Evolutionary conservation across 2,888 invertebrate genomes (phyloP), one percentile per base, ranked within the genome.

Genomic region (Limnephilus lunatus): DNA sequence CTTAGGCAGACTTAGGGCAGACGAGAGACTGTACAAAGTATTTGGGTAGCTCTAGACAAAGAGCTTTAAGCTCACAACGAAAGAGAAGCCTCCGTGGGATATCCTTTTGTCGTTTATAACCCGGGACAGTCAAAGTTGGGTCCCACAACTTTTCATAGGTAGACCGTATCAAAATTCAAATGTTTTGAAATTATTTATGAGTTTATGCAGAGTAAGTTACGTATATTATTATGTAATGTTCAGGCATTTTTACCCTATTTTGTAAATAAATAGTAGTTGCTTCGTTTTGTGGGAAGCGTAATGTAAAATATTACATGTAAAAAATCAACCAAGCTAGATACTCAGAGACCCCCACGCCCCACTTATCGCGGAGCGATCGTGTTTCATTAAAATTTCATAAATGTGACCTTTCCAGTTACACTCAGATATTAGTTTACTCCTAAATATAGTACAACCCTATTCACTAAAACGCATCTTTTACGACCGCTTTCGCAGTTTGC

Each of bases 71-170:
- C 90, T 85, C 25, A 11, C 25, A 32, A 14, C 31, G 19, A 19
- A 30, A 83, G 85, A 30, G 31, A 11, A 53, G 68, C 53, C 85
- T 83, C 35, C 85, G 81, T n/a, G 68, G 85, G 90, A 90, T 82
- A 85, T 90, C 90, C 85, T 90, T n/a, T 39, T 39, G 90, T 85
- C 85, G n/a, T 53, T 85, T 25, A 53, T 85, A 53, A n/a, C 85
- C 85, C 19, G 86, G 44, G 86, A 86, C 44, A 86, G 86, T 86
- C 83, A 83, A 83, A 25, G n/a, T 68, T 68, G 68, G 68, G 25
- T n/a, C 9, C n/a, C 7, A 25, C 68, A 68, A 68, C n/a, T 25
- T 68, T 68, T 68, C n/a, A 25, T n/a, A 25, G 68, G 68, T 7
- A 68, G 25, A 25, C 2, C 11, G n/a, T n/a, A 9, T 68, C 25